Base-by-base conservation (phyloP, 2,888 invertebrate species). In the Acanthosepion lycidas region DNA sequence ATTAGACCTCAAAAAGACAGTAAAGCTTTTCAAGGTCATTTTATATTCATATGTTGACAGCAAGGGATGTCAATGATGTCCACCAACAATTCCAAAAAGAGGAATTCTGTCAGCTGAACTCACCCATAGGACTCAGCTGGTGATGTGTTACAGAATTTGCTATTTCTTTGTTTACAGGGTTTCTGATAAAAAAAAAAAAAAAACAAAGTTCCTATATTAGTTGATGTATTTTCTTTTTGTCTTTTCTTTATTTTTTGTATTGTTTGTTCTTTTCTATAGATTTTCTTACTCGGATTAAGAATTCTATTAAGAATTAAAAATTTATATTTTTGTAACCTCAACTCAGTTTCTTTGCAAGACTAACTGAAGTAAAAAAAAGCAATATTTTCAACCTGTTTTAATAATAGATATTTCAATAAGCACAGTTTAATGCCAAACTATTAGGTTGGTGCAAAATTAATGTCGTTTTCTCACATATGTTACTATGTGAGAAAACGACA, bases 111-210 rank as follows among this genome's bases (percentile, higher is more conserved):
- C 78, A 9, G 78, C n/a, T 78, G 78, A 78, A n/a, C 12, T 78
- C 78, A 78, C 78, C 15, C 78, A n/a, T 78, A n/a, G 78, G 33
- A 78, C 78, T 78, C 78, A 33, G 18, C 33, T n/a, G 78, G 78
- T 78, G 78, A 78, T 78, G 33, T 15, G n/a, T 78, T 78, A 78
- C 78, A 78, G 78, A 78, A 78, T 78, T 78, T 78, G 33, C n/a
- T n/a, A 12, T 78, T n/a, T 78, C 78, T 78, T 78, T 78, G 78
- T 78, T 42, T 78, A 78, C 33, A 78, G 78, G 78, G n/a, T 78
- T 78, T 78, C 78, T 78, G 78, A 78, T 78, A 78, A 78, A 78
- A 78, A 78, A n/a, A 78, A 78, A 78, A 78, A 78, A 78, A 78
- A 78, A 78, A 78, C 78, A 78, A 78, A 78, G n/a, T 78, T 78